Conservation (phyloP, 1,140 invertebrate species). For the Paralvinella palmiformis region DNA sequence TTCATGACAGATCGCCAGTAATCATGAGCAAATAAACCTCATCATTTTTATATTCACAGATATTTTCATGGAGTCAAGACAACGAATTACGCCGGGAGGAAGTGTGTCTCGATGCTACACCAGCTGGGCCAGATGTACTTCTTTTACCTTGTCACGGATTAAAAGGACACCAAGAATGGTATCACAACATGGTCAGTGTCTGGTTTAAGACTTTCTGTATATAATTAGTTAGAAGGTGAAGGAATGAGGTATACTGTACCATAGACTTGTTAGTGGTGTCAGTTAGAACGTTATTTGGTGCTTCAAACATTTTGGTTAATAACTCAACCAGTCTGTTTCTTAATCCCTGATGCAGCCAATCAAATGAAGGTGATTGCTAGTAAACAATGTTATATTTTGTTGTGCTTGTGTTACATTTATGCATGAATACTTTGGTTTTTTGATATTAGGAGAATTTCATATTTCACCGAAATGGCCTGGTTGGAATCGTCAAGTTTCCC, state of each 20-base stretch:
- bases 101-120: constrained; percentile 9
- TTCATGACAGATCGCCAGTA: constrained; percentile 26
- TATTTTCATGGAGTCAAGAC: constrained; percentile 13
- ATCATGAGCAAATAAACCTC: neutral
- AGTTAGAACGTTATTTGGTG: neutral
- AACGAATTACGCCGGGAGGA: constrained; percentile 18
- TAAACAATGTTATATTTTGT: too few species aligned
- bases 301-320: neutral
- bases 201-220: neutral
- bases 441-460: too few species aligned
- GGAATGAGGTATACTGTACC: neutral
- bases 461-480: too few species aligned
- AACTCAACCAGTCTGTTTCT: neutral
- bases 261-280: neutral
- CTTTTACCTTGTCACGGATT: constrained; percentile 13
- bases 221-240: neutral
- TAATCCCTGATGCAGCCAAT: too few species aligned
- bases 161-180: constrained; percentile 17
- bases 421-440: too few species aligned
- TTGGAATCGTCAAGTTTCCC: too few species aligned
- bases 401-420: too few species aligned
- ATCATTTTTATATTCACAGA: neutral
- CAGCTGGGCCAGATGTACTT: neutral
- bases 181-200: constrained; percentile 9
- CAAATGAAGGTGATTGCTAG: too few species aligned